Evolutionary conservation across 2,797 vertebrate species (phyloP).

Genomic region (Hafferia zeledoni): DNA sequence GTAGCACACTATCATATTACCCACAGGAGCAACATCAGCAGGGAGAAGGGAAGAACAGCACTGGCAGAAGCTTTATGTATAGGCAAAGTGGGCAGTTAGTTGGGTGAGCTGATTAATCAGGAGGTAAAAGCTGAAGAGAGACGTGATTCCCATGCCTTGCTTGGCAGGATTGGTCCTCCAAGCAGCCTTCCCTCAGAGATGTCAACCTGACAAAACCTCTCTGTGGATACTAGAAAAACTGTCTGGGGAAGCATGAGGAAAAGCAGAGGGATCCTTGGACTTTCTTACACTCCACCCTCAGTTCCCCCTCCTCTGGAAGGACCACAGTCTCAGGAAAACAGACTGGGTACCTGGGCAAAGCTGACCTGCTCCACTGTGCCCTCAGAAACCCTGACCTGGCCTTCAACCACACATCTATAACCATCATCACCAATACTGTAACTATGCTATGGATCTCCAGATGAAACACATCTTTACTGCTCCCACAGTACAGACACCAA

Average conservation of each 20-base stretch:
- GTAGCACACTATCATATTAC: not conserved
- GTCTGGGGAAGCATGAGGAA: not conserved
- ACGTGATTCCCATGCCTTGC: not conserved
- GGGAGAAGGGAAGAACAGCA: not conserved
- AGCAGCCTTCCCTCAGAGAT: not conserved
- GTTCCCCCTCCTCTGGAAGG: not conserved
- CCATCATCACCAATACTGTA: not conserved
- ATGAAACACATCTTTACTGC: not conserved
- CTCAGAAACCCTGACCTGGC: not conserved
- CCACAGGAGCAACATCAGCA: not conserved
- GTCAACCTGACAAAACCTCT: not conserved
- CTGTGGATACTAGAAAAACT: not conserved
- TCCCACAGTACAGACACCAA: not conserved
- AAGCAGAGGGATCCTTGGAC: not conserved
- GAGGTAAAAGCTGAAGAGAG: not conserved
- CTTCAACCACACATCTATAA: not conserved
- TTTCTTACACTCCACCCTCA: not conserved
- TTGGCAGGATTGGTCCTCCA: not conserved
- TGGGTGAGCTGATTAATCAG: not conserved
- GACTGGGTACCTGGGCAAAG: not conserved
- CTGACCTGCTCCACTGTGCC: not conserved
- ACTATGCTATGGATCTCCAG: not conserved
- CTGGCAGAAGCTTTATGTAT: not conserved
- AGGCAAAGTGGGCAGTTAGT: not conserved
- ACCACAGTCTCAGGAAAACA: not conserved